phyloP scores from a whole-genome alignment of 2,888 invertebrate species.

The Omphaloscelis lunosa region DNA sequence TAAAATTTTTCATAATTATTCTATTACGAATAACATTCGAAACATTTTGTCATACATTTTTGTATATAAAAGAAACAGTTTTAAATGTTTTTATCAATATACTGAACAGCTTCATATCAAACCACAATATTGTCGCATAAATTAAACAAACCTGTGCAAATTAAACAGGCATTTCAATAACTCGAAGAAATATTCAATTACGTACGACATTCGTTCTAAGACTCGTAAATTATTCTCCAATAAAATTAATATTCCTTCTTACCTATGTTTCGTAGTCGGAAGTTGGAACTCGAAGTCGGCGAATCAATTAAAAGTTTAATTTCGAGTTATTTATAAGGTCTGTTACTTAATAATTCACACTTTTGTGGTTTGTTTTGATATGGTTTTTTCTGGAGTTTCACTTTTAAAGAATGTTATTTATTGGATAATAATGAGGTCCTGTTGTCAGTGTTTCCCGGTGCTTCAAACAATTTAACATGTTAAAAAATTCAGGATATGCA shows the following conservation, averaged over 20 bases:
- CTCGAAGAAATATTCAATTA: conserved; percentile 48
- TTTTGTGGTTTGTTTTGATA: conserved; percentile 22
- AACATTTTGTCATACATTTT: background rate
- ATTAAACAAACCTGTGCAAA: conserved; percentile 20
- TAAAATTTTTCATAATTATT: no score
- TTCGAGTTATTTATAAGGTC: conserved; percentile 59
- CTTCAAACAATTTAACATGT: background rate
- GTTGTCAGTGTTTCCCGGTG: background rate
- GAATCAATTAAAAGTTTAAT: conserved; percentile 71
- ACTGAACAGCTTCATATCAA: background rate
- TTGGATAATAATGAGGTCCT: background rate
- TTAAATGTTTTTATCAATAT: background rate
- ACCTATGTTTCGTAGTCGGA: conserved; percentile 57
- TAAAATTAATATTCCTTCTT: conserved; percentile 66
- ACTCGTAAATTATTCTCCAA: conserved; percentile 63
- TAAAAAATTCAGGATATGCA: background rate
- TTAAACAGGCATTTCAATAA: conserved; percentile 29
- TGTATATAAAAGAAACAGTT: background rate
- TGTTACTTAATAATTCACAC: conserved; percentile 45
- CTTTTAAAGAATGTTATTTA: background rate
- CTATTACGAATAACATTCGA: no score
- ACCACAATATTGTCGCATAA: background rate
- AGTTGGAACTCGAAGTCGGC: conserved; percentile 57
- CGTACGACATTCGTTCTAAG: conserved; percentile 48
- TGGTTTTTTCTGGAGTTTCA: background rate